A percentile compares a stretch with the other conserved stretches of the same genome.
These are phyloP conservation scores for Lasioglossum malachurum DNA, from an alignment of 2,888 invertebrate species.

Conservation along the genomic window DNA sequence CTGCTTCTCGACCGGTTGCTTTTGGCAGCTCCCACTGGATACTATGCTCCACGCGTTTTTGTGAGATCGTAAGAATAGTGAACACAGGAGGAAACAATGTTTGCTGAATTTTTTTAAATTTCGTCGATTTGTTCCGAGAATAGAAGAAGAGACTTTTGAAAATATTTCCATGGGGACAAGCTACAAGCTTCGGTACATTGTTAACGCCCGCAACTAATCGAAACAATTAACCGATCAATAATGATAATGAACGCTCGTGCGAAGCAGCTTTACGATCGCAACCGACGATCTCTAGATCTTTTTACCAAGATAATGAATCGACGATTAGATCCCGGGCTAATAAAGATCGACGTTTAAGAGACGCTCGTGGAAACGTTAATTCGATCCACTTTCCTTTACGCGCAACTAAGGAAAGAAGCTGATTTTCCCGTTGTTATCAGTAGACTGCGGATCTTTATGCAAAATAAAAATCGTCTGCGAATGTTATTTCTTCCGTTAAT, in stretches of 20 bases:
- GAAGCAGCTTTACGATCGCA: neutral
- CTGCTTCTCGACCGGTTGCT: slow-evolving; percentile 4
- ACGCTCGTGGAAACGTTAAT: neutral
- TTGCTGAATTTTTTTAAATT: too few relatives aligned
- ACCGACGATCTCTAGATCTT: neutral
- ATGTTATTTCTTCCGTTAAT: too few relatives aligned
- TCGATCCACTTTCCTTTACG: neutral
- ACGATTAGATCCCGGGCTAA: neutral
- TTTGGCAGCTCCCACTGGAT: neutral
- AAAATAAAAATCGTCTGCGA: too few relatives aligned
- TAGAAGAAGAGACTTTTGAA: too few relatives aligned
- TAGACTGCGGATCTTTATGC: too few relatives aligned
- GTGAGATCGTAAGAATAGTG: neutral
- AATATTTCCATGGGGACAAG: neutral
- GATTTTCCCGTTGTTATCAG: neutral
- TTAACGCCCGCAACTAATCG: neutral
- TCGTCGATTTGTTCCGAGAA: too few relatives aligned
- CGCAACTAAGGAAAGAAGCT: neutral
- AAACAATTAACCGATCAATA: neutral
- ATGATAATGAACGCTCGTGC: neutral
- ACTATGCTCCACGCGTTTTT: neutral
- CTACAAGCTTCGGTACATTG: neutral
- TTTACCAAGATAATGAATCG: neutral
- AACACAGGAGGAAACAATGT: too few relatives aligned
- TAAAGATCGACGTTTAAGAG: neutral